phyloP scores from a whole-genome alignment of 92 coral and sea anemone species.

The Chrysogorgia sp. region DNA sequence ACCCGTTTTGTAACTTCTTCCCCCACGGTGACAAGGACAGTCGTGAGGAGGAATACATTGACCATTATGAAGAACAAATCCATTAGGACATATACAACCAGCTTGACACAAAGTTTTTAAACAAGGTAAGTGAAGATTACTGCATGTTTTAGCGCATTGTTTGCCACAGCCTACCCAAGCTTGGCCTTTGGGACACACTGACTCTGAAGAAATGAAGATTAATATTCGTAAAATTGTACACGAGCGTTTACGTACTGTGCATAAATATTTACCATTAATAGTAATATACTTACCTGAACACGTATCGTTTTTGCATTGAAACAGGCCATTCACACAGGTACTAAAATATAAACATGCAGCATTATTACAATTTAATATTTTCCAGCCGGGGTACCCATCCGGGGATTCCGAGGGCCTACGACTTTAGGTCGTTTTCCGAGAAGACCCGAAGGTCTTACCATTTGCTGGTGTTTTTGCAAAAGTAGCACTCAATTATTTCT shows the following conservation, averaged over 20 bases:
- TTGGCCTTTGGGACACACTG: conserved; percentile 66
- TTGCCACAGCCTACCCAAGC: conserved; percentile 71
- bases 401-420: too few relatives aligned
- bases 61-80: conserved; percentile 67
- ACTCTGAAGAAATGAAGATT: conserved; percentile 34
- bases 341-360: not conserved
- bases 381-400: too few relatives aligned
- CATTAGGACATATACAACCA: conserved; percentile 73
- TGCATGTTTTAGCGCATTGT: conserved; percentile 71
- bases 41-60: conserved; percentile 52
- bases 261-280: too few relatives aligned
- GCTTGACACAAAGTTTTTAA: conserved; percentile 64
- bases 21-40: conserved; percentile 76
- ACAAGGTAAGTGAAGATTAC: conserved; percentile 74
- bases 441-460: too few relatives aligned
- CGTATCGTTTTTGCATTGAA: conserved; percentile 24
- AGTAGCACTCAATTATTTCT: too few relatives aligned
- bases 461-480: too few relatives aligned
- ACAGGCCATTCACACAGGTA: conserved; percentile 23
- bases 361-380: too few relatives aligned
- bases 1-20: conserved; percentile 70
- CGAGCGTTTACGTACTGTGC: too few relatives aligned
- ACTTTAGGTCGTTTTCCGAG: too few relatives aligned
- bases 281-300: conserved; percentile 14
- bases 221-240: too few relatives aligned